A percentile compares a stretch with the other conserved stretches of the same genome.
Conservation (phyloP, 2,797 vertebrate species). For the Coregonus ussuriensis region DNA sequence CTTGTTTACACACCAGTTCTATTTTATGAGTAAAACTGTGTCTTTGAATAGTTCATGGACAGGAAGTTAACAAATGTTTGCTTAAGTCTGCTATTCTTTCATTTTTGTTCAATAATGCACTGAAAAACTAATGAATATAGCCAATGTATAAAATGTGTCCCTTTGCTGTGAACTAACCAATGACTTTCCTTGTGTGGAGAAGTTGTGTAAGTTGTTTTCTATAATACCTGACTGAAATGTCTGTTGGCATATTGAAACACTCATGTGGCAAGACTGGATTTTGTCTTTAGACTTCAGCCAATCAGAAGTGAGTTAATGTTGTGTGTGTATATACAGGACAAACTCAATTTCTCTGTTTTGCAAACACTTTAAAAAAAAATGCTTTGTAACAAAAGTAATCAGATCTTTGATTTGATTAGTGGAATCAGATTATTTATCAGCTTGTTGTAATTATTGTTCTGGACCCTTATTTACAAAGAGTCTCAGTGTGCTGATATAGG, state of each 20-base stretch:
- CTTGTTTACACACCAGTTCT: constrained; percentile 33
- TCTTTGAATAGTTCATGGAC: constrained; percentile 23
- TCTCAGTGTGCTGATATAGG: neutral
- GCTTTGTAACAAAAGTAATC: constrained; percentile 10
- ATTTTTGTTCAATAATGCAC: constrained; percentile 35
- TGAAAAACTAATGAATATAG: constrained; percentile 21
- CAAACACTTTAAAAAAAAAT: neutral
- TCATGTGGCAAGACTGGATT: constrained; percentile 81
- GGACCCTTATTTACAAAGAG: neutral
- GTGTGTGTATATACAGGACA: neutral
- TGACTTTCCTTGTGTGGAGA: constrained; percentile 19
- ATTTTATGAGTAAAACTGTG: constrained; percentile 21
- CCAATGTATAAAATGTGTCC: constrained; percentile 18
- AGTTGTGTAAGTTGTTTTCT: constrained; percentile 41
- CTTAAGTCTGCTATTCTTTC: constrained; percentile 28
- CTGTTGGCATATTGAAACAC: constrained; percentile 75
- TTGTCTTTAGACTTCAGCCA: constrained; percentile 33
- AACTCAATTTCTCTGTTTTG: constrained; percentile 22
- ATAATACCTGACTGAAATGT: constrained; percentile 58
- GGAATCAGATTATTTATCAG: neutral
- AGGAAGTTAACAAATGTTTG: neutral
- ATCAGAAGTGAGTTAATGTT: constrained; percentile 11
- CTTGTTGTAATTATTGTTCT: neutral
- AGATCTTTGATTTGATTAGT: neutral
- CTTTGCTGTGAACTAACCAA: constrained; percentile 53